Percentiles rank a stretch among this genome's conserved stretches.
Conservation (phyloP, 2,113 vertebrate species). For the human (Homo sapiens) region DNA sequence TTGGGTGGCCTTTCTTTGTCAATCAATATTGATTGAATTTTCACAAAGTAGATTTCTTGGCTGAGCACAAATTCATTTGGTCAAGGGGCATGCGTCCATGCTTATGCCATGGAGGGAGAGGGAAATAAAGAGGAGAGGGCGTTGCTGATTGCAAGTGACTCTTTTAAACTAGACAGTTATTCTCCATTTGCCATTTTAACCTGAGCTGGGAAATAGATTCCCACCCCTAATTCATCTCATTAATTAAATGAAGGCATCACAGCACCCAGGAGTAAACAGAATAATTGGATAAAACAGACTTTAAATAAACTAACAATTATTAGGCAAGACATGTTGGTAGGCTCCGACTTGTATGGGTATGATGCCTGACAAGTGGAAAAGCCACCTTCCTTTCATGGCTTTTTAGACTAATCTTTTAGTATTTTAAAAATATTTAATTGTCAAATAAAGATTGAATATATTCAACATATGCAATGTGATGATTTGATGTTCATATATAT, state of each 20-base stretch:
- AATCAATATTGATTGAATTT: background rate
- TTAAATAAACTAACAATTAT: background rate
- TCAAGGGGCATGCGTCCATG: background rate
- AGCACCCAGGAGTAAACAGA: background rate
- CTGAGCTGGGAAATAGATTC: background rate
- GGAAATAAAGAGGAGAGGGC: background rate
- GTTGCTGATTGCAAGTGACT: background rate
- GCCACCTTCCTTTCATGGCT: background rate
- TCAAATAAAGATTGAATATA: background rate
- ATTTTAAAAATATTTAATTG: background rate
- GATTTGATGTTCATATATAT: background rate
- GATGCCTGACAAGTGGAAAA: background rate
- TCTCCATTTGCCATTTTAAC: background rate
- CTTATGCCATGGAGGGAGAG: background rate
- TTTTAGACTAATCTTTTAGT: background rate
- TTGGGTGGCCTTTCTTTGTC: background rate
- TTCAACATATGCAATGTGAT: background rate
- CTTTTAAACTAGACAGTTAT: background rate
- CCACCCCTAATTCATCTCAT: background rate
- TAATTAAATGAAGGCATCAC: slow-evolving; percentile 31
- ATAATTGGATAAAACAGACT: slow-evolving; percentile 3
- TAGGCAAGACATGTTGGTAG: background rate
- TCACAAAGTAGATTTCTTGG: background rate
- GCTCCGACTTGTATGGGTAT: background rate
- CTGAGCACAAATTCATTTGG: background rate